Conservation (phyloP, 1,140 invertebrate genomes). For the Calliopsis andreniformis region DNA sequence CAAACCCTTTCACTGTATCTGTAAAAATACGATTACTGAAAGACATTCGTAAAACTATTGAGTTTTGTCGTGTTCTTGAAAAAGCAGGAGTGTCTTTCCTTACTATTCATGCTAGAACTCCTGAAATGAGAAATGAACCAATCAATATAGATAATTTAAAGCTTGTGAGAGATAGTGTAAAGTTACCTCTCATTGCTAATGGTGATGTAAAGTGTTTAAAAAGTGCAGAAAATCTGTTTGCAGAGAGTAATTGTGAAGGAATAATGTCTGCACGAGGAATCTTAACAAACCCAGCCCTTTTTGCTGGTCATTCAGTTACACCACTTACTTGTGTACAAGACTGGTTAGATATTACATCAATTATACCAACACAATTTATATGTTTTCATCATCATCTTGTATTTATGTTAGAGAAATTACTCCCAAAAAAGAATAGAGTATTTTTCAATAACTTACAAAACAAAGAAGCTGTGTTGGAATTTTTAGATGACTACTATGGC, state of each 20-base stretch:
- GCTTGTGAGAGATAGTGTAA: constrained; percentile 87
- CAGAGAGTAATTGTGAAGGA: constrained; percentile 88
- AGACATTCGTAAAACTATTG: constrained; percentile 84
- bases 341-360: constrained; percentile 89
- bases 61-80: constrained; percentile 90
- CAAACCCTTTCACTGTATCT: constrained; percentile 91
- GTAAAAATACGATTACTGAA: constrained; percentile 93
- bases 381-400: constrained; percentile 96
- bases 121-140: constrained; percentile 90
- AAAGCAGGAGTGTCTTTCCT: constrained; percentile 93
- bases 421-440: constrained; percentile 86
- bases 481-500: constrained; percentile 83
- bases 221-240: constrained; percentile 86
- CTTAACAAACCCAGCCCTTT: constrained; percentile 95
- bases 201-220: constrained; percentile 90
- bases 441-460: constrained; percentile 90
- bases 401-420: constrained; percentile 94
- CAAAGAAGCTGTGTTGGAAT: constrained; percentile 87
- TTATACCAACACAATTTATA: constrained; percentile 84
- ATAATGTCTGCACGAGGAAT: constrained; percentile 95
- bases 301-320: constrained; percentile 86
- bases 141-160: constrained; percentile 89
- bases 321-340: constrained; percentile 90
- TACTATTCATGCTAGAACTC: constrained; percentile 94
- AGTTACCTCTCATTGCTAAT: constrained; percentile 94